Conservation (phyloP, 2,888 invertebrate species). For the Saturnia japonica region DNA sequence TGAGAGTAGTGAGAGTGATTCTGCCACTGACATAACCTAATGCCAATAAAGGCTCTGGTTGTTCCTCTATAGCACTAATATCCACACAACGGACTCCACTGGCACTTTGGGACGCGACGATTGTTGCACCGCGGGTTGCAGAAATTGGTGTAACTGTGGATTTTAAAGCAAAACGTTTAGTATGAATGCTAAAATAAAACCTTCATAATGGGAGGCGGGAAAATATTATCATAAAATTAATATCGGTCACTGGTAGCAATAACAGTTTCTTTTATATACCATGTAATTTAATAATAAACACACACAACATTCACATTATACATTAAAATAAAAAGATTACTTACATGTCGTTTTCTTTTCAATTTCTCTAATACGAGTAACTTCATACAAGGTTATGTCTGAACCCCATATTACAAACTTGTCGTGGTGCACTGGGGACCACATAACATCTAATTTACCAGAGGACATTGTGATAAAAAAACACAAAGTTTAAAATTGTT, state of each 20-base stretch:
- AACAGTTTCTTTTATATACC: background rate
- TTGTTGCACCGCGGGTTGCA: constrained; percentile 85
- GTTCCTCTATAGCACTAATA: constrained; percentile 88
- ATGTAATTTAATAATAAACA: background rate
- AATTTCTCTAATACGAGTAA: constrained; percentile 83
- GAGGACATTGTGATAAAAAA: constrained; percentile 16
- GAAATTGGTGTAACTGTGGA: constrained; percentile 85
- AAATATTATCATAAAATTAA: background rate
- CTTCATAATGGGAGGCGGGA: background rate
- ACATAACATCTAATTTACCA: constrained; percentile 89
- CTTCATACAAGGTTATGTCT: constrained; percentile 93
- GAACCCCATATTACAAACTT: constrained; percentile 96
- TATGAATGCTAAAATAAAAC: background rate
- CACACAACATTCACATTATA: background rate
- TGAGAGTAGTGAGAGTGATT: constrained; percentile 90
- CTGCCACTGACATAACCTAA: constrained; percentile 95
- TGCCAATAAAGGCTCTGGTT: constrained; percentile 90
- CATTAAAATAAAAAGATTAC: constrained; percentile 31
- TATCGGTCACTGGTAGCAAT: background rate
- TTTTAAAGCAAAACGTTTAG: background rate
- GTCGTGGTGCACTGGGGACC: constrained; percentile 89
- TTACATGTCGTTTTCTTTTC: constrained; percentile 73
- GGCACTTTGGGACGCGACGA: constrained; percentile 88
- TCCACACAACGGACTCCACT: constrained; percentile 94
- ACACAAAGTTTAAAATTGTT: background rate